Evolutionary conservation across 1,140 invertebrate genomes (phyloP).

Genomic region (Luehdorfia chinensis): DNA sequence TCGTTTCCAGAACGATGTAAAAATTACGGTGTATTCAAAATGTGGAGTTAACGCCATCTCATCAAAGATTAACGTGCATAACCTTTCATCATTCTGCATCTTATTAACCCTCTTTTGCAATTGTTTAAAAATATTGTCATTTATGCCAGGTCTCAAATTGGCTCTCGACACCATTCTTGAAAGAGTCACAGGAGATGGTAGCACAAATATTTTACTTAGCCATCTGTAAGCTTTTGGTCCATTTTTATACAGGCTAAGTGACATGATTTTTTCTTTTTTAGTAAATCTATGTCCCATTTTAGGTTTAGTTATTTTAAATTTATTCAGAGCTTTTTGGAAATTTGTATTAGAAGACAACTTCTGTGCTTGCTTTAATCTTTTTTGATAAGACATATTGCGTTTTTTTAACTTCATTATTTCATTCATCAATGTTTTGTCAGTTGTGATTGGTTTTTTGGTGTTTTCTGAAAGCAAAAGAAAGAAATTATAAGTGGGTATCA

Average conservation of each 20-base stretch:
- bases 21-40: too few species aligned
- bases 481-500: too few species aligned
- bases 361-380: too few species aligned
- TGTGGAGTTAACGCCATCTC: too few species aligned
- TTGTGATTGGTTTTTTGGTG: too few species aligned
- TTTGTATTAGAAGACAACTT: conserved; percentile 1
- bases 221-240: conserved; percentile 10
- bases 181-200: neutral
- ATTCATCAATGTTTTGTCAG: too few species aligned
- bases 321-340: conserved; percentile 4
- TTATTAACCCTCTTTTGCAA: conserved; percentile 18
- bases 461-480: too few species aligned
- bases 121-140: conserved; percentile 14
- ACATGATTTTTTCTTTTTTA: conserved; percentile 12
- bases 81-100: conserved; percentile 21
- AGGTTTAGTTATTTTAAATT: conserved; percentile 1
- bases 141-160: conserved; percentile 16
- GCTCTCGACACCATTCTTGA: neutral
- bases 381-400: too few species aligned
- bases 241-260: conserved; percentile 6
- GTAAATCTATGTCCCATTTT: conserved; percentile 7
- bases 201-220: conserved; percentile 5
- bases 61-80: too few species aligned
- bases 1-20: too few species aligned
- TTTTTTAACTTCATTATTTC: too few species aligned